A percentile compares a stretch with the other conserved stretches of the same genome.
Evolutionary conservation across 92 coral and sea anemone genomes (phyloP).

Genomic region (Umimayanthus chanpuru): DNA sequence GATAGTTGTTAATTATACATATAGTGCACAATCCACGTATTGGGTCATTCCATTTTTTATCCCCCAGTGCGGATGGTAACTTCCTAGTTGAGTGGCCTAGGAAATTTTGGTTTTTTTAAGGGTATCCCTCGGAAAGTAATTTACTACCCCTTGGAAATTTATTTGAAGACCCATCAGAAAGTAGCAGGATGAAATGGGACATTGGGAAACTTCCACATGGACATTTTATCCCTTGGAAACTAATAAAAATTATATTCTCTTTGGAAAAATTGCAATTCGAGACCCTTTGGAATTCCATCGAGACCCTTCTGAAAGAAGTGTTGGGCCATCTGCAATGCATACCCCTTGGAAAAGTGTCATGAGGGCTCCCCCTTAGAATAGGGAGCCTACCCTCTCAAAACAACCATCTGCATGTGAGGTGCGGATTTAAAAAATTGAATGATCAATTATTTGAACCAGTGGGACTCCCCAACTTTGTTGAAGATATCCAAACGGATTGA

Average conservation of each 20-base stretch:
- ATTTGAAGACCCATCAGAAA: not conserved
- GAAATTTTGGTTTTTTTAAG: not conserved
- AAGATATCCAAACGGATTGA: too few relatives aligned
- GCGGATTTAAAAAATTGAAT: too few relatives aligned
- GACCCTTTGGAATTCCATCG: not conserved
- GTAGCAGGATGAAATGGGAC: not conserved
- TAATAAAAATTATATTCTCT: not conserved
- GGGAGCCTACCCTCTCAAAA: too few relatives aligned
- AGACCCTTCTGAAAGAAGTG: too few relatives aligned
- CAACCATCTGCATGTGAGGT: too few relatives aligned
- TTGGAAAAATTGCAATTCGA: not conserved
- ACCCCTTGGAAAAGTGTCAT: too few relatives aligned
- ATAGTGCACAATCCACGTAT: too few relatives aligned
- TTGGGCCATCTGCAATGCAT: too few relatives aligned
- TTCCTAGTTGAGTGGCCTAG: not conserved
- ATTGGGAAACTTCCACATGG: not conserved
- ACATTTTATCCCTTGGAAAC: not conserved
- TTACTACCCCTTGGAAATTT: not conserved
- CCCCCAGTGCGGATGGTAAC: not conserved
- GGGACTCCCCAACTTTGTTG: too few relatives aligned
- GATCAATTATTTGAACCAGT: too few relatives aligned
- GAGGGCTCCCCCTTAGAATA: too few relatives aligned
- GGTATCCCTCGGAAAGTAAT: not conserved
- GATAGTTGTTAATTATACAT: too few relatives aligned
- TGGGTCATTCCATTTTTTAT: not conserved